Conservation (phyloP, 2,888 invertebrate species). For the Aromia moschata region DNA sequence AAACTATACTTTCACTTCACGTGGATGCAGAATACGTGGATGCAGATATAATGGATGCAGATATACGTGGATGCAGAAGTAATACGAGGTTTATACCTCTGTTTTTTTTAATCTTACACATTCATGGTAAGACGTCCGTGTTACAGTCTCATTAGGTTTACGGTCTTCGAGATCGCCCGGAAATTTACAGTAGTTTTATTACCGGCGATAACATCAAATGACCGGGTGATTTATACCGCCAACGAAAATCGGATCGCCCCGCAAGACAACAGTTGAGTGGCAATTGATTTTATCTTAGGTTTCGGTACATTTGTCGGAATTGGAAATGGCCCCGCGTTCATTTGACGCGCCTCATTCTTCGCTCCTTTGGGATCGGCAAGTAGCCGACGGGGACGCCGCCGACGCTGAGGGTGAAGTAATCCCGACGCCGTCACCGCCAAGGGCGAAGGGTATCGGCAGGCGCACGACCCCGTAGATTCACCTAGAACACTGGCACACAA, state of each 20-base stretch:
- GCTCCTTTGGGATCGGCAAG: conserved; percentile 40
- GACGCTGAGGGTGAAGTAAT: conserved; percentile 15
- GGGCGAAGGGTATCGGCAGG: too few relatives aligned
- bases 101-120: too few relatives aligned
- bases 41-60: too few relatives aligned
- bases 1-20: too few relatives aligned
- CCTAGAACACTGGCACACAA: too few relatives aligned
- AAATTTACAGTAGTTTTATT: conserved; percentile 40
- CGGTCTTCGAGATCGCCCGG: conserved; percentile 33
- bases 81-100: too few relatives aligned
- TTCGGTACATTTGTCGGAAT: conserved; percentile 54
- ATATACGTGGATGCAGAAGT: too few relatives aligned
- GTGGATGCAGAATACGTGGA: too few relatives aligned
- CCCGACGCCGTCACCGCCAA: conserved; percentile 3
- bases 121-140: too few relatives aligned
- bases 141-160: conserved; percentile 28
- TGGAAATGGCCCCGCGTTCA: conserved; percentile 50
- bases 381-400: conserved; percentile 40
- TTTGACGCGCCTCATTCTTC: conserved; percentile 47
- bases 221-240: conserved; percentile 51
- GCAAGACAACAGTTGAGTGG: conserved; percentile 50
- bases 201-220: conserved; percentile 45
- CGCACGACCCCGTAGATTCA: too few relatives aligned
- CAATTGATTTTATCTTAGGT: conserved; percentile 57
- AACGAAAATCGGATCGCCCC: conserved; percentile 51